Evolutionary conservation across 2,888 invertebrate genomes (phyloP), one percentile per base, ranked within the genome.

Genomic region (Catocala sponsa): DNA sequence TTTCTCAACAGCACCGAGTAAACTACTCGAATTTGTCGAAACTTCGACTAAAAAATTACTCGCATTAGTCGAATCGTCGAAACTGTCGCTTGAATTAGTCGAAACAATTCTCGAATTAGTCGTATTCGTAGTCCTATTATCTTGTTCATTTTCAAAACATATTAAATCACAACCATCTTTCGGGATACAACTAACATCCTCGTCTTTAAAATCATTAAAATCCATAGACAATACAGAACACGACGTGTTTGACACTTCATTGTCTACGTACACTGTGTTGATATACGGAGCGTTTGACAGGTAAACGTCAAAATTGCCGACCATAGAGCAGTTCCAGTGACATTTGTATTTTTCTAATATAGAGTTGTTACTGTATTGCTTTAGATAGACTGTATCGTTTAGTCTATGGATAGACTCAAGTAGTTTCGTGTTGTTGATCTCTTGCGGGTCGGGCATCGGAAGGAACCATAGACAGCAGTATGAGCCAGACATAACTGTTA

Each of bases 381-480:
- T 83, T 5, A 93, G 55, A 59, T 86, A 80, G 0, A 94, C 82
- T 0, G 91, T 92, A 54, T 93, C 88, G 82, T 93, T 92, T 4
- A 94, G 74, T 65, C 80, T 76, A 76, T 92, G 91, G 0, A 93
- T 78, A 35, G 86, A 83, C 71, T 89, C 82, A 33, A 85, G 32
- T 33, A 89, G 56, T 7, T 78, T 74, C 12, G 79, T 70, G 4
- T 80, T 72, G n/a, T 66, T 72, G 13, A 74, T 62, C 32, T 72
- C 61, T n/a, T 62, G 60, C 0, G 68, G 68, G 9, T 82, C 83
- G 0, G 90, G 86, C 81, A 82, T 83, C 0, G 91, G 91, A 0
- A 97, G 89, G 75, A 97, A 96, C 87, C 96, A 96, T 65, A 98
- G 95, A 13, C 96, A 91, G n/a, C 96, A 95, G 81, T 95, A 98